phyloP scores from a whole-genome alignment of 1,140 invertebrate species.

The Temnothorax nylanderi region DNA sequence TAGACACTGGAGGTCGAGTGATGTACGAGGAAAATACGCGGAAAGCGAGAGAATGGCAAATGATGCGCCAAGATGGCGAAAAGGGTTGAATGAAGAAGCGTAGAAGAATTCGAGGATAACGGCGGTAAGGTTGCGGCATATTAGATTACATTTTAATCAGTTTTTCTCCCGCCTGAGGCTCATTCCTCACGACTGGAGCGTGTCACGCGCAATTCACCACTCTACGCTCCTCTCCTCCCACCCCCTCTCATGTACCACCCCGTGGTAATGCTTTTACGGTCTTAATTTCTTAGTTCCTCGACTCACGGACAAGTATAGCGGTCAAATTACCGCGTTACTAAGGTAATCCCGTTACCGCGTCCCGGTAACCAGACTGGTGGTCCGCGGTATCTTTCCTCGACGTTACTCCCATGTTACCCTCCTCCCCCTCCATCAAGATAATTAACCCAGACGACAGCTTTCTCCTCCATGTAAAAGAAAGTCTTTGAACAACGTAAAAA shows the following conservation, averaged over 20 bases:
- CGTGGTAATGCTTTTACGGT: constrained; percentile 75
- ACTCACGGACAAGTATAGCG: constrained; percentile 70
- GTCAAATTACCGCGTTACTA: constrained; percentile 70
- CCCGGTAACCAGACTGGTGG: constrained; percentile 53
- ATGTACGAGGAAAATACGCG: constrained; percentile 48
- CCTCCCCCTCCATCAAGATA: constrained; percentile 52
- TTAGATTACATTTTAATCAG: constrained; percentile 78
- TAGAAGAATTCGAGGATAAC: constrained; percentile 57
- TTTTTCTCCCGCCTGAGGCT: constrained; percentile 38
- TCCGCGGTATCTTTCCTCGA: constrained; percentile 64
- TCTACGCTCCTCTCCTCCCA: neutral
- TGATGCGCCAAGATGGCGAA: constrained; percentile 27
- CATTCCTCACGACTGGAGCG: constrained; percentile 47
- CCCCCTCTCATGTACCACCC: constrained; percentile 37
- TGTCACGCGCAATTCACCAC: constrained; percentile 54
- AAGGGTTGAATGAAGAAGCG: constrained; percentile 36
- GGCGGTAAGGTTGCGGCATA: constrained; percentile 52
- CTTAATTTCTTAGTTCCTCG: constrained; percentile 78
- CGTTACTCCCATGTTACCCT: constrained; percentile 64
- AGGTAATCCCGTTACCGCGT: constrained; percentile 70
- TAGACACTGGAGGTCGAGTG: constrained; percentile 5
- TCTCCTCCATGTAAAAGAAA: constrained; percentile 20
- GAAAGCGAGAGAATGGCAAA: constrained; percentile 39
- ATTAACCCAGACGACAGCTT: constrained; percentile 61
- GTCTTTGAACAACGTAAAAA: constrained; percentile 40